These are phyloP conservation scores for Fulica atra DNA, from an alignment of 2,113 vertebrate species.

Conservation along the genomic window DNA sequence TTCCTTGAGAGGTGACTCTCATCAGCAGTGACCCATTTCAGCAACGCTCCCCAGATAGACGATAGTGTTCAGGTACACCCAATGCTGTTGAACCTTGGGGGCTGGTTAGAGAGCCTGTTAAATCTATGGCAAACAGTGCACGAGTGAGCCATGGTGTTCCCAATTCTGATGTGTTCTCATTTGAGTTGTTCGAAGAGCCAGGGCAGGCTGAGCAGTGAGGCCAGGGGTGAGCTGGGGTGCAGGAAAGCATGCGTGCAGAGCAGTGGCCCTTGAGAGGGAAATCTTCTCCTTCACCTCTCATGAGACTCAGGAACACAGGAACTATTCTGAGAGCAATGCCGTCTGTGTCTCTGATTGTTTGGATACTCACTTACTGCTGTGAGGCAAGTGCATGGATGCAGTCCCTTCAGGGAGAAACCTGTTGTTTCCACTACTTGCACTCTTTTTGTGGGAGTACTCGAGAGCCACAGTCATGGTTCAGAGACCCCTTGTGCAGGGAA, in stretches of 20 bases:
- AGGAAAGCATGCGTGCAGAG: not conserved
- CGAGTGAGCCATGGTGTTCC: not conserved
- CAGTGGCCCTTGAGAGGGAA: not conserved
- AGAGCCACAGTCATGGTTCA: not conserved
- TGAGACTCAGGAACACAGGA: not conserved
- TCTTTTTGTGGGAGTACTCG: not conserved
- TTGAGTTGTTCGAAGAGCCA: not conserved
- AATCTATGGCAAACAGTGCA: not conserved
- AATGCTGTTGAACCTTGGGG: not conserved
- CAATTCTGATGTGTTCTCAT: rapidly evolving
- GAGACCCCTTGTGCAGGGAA: not conserved
- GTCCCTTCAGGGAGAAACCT: not conserved
- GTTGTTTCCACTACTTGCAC: not conserved
- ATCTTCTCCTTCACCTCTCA: not conserved
- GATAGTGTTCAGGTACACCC: not conserved
- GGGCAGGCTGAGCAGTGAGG: not conserved
- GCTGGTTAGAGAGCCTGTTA: not conserved
- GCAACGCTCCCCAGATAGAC: not conserved
- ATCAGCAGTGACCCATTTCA: not conserved
- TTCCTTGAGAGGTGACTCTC: not conserved
- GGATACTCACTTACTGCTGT: not conserved
- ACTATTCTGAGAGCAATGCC: not conserved
- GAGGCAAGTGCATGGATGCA: not conserved
- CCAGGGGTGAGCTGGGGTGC: not conserved
- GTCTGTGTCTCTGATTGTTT: not conserved